Base-by-base conservation (phyloP, 2,113 vertebrate species). In the Engystomops pustulosus region DNA sequence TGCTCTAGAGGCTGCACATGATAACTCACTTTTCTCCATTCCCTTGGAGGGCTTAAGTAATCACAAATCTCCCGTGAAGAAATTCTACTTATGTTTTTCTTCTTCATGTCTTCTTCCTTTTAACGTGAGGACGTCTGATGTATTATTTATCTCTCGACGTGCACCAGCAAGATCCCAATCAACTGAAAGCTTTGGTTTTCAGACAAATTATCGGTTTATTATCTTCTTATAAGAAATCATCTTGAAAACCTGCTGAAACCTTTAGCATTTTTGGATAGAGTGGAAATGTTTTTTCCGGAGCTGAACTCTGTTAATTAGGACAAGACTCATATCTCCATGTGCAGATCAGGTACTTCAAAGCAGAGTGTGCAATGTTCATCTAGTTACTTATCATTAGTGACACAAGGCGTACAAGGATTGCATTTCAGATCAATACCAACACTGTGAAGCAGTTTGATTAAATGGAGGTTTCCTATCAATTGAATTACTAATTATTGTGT, bases 121-220 rank as follows among this genome's bases (percentile, higher is more conserved):
- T 83, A 62, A 79, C n/a, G 32, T 72, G 49, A 85, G 70, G 38
- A 49, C 25, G 49, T 84, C 78, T 80, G 79, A 84, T 80, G 77
- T 84, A 67, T 58, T 75, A 80, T 53, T 86, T 86, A 68, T 76
- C 62, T 84, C 70, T 12, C 55, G 60, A 86, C 51, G 34, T 68
- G 17, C 4, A 44, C 38, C 60, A n/a, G 80, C 44, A 60, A 77
- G 74, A 81, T 75, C 25, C 34, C 62, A 83, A 84, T 78, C 72
- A 84, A 62, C 74, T 68, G 82, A 78, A 84, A 84, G 72, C 45
- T 23, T 20, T 53, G 74, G 74, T 68, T 76, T 68, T 69, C 62
- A 77, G 75, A 84, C 82, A 84, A 77, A 77, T 77, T 68, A 84
- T 77, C 25, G 34, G 68, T 82, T 82, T 82, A 82, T 82, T 72